phyloP scores from a whole-genome alignment of 2,113 vertebrate species.

The Protomyctophum bolini region DNA sequence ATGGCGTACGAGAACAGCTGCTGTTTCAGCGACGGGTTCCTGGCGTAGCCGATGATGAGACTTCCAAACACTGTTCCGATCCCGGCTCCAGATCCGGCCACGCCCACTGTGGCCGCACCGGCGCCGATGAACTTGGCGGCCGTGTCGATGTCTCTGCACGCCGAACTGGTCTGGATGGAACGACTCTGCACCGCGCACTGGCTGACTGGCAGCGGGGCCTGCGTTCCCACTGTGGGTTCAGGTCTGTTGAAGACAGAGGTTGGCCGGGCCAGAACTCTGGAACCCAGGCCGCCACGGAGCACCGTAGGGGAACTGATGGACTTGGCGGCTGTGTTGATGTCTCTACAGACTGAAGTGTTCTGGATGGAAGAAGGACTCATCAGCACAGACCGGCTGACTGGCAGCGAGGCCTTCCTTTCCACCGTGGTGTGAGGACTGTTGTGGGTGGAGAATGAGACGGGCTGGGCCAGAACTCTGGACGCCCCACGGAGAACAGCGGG shows the following conservation, averaged over 20 bases:
- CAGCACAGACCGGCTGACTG: constrained; percentile 67
- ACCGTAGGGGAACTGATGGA: too few species aligned
- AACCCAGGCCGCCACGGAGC: too few species aligned
- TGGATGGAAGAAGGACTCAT: too few species aligned
- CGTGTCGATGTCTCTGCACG: constrained; percentile 81
- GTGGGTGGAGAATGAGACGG: constrained; percentile 72
- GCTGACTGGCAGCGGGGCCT: too few species aligned
- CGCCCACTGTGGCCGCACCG: constrained; percentile 83
- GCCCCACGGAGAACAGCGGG: constrained; percentile 80
- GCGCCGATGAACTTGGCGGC: constrained; percentile 84
- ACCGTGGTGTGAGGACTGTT: constrained; percentile 75
- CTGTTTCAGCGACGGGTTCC: constrained; percentile 84
- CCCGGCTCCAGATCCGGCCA: constrained; percentile 82
- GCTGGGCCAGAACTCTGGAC: constrained; percentile 79
- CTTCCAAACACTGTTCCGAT: constrained; percentile 84
- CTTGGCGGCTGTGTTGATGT: too few species aligned
- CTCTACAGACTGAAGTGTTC: too few species aligned
- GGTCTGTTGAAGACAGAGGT: too few species aligned
- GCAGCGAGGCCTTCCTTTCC: constrained; percentile 32
- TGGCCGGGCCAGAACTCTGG: too few species aligned
- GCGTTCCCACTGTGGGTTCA: too few species aligned
- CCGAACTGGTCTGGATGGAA: constrained; percentile 77
- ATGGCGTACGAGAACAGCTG: constrained; percentile 85
- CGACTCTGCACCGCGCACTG: constrained; percentile 55
- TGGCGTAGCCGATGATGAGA: constrained; percentile 83